Evolutionary conservation across 2,888 invertebrate genomes (phyloP), one percentile per base, ranked within the genome.

Genomic region (Cylindroiulus punctatus): DNA sequence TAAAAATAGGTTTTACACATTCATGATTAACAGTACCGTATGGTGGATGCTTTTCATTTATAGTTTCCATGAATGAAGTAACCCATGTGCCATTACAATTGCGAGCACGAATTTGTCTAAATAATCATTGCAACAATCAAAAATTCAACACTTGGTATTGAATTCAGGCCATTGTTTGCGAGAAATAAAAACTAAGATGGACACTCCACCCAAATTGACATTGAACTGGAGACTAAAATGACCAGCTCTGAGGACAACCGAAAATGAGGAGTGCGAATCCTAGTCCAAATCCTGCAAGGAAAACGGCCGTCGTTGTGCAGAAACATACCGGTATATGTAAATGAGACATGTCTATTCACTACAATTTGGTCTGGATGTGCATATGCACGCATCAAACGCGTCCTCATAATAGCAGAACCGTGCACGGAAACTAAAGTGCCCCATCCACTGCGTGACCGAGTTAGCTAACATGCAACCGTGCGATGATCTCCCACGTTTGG

Each of bases 391-490:
- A 65, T 22, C 30, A 76, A 76, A 76, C 5, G 76, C 30, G 76
- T 76, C 76, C 76, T 76, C 76, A 12, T 76, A 76, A 76, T 76
- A 14, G 76, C 30, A 30, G 26, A 76, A 14, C 76, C 76, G 76
- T 76, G 76, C 30, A 30, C 12, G 76, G 76, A 76, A 76, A 26
- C 12, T 17, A 76, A 76, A 76, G 76, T 30, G 76, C 76, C 76
- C 76, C 76, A 76, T 22, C 76, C 76, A 12, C 26, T 76, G 76
- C 76, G 76, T 76, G 76, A 76, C 76, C 10, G 76, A 76, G 30
- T 30, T 76, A 14, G 76, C 30, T 76, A 76, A 76, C 22, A 76
- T 26, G 76, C 76, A 30, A 22, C 19, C 76, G 30, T 30, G 76
- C 76, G 22, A 12, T 76, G 76, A 76, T 76, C 65, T 26, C 30